Evolutionary conservation across 2,113 vertebrate genomes (phyloP).

Genomic region (Xiphorhynchus elegans): DNA sequence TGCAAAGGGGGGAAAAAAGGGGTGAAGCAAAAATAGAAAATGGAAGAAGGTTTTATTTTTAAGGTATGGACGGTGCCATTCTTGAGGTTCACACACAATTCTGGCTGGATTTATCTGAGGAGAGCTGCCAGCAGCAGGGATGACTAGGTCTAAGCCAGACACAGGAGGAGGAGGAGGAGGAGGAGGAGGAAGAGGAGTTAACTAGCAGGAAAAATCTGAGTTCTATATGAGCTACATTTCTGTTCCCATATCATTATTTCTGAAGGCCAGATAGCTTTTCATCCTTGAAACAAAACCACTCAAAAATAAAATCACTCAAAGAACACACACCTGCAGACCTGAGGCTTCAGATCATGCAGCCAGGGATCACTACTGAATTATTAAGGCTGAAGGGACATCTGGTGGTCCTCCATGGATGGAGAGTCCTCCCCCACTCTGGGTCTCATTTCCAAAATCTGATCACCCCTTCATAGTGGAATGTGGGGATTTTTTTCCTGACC

Average conservation of each 20-base stretch:
- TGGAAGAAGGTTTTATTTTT: fast-evolving
- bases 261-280: not conserved
- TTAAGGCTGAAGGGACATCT: not conserved
- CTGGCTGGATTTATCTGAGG: not conserved
- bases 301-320: not conserved
- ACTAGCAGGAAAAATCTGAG: not conserved
- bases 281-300: not conserved
- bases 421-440: not conserved
- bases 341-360: not conserved
- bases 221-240: not conserved
- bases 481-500: fast-evolving
- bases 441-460: not conserved
- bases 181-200: not conserved
- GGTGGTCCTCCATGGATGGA: not conserved
- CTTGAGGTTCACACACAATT: fast-evolving
- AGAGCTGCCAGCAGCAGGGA: not conserved
- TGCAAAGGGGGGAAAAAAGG: fast-evolving
- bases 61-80: not conserved
- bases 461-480: not conserved
- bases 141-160: too few relatives aligned
- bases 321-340: not conserved
- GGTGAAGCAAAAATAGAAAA: not conserved
- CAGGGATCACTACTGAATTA: not conserved
- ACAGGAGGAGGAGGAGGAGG: too few relatives aligned
- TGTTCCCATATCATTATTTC: not conserved